Conservation (phyloP, 2,888 invertebrate species). For the Macroteleia sp. region DNA sequence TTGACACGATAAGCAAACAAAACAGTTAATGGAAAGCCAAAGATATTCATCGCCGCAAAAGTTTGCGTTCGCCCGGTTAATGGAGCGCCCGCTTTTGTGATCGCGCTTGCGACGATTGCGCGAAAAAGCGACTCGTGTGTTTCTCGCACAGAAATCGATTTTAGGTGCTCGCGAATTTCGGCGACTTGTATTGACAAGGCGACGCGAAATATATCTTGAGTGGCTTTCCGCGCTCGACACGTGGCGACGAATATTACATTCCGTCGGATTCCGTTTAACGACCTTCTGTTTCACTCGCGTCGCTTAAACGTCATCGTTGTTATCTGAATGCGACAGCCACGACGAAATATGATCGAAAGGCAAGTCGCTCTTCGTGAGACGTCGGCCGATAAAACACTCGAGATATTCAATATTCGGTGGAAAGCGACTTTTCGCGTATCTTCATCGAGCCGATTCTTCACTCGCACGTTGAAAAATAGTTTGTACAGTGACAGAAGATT, state of each 20-base stretch:
- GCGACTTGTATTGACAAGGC: slow-evolving; percentile 48
- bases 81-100: slow-evolving; percentile 28
- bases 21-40: slow-evolving; percentile 52
- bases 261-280: slow-evolving; percentile 29
- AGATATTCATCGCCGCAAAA: slow-evolving; percentile 51
- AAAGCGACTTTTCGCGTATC: too few relatives aligned
- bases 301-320: slow-evolving; percentile 46
- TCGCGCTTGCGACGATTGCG: slow-evolving; percentile 16
- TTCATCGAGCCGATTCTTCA: too few relatives aligned
- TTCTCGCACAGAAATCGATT: slow-evolving; percentile 39
- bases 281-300: slow-evolving; percentile 36
- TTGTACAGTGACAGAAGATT: too few relatives aligned
- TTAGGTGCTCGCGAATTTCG: slow-evolving; percentile 34
- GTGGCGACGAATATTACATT: slow-evolving; percentile 39
- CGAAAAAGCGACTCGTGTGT: slow-evolving; percentile 42
- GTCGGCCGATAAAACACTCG: slow-evolving; percentile 30
- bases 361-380: slow-evolving; percentile 13
- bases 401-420: slow-evolving; percentile 48
- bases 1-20: slow-evolving; percentile 52
- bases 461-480: too few relatives aligned
- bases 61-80: slow-evolving; percentile 49
- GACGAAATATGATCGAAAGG: slow-evolving; percentile 41
- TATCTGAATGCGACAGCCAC: slow-evolving; percentile 36
- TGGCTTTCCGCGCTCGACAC: slow-evolving; percentile 47
- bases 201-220: slow-evolving; percentile 55